These are phyloP conservation scores for Anoplopoma fimbria DNA, from an alignment of 2,113 vertebrate genomes.

Conservation along the genomic window DNA sequence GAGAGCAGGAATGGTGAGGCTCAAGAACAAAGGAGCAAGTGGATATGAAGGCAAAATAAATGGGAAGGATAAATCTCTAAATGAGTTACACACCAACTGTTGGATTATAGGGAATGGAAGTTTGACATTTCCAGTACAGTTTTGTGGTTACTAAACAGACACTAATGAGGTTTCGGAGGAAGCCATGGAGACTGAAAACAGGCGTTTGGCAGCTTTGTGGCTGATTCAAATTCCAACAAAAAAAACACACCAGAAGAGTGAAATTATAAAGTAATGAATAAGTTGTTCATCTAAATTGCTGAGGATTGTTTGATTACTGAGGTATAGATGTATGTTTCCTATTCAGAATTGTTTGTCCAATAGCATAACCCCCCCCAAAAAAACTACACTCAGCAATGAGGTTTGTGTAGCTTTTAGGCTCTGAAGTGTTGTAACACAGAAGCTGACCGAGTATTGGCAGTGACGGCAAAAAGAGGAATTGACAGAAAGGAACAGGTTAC, in stretches of 20 bases:
- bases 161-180: constrained; percentile 24
- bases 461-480: constrained; percentile 23
- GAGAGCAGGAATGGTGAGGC: constrained; percentile 2
- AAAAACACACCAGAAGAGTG: constrained; percentile 30
- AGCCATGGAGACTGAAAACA: constrained; percentile 31
- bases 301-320: constrained; percentile 70
- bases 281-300: constrained; percentile 49
- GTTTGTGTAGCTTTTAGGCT: constrained; percentile 54
- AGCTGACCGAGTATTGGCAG: constrained; percentile 11
- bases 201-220: constrained; percentile 50
- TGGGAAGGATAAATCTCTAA: background rate
- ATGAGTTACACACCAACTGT: constrained; percentile 1
- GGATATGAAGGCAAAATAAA: background rate
- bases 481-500: constrained; percentile 13
- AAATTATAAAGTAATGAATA: constrained; percentile 24
- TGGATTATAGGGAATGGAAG: background rate
- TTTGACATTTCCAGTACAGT: constrained; percentile 29
- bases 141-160: constrained; percentile 33
- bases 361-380: constrained; percentile 6
- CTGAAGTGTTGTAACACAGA: constrained; percentile 14
- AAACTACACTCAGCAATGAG: constrained; percentile 62
- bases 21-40: constrained; percentile 8
- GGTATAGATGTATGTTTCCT: constrained; percentile 67
- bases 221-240: constrained; percentile 4
- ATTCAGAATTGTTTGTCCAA: constrained; percentile 47